Evolutionary conservation across 2,888 invertebrate species (phyloP).

Genomic region (Brachypterus glaber): DNA sequence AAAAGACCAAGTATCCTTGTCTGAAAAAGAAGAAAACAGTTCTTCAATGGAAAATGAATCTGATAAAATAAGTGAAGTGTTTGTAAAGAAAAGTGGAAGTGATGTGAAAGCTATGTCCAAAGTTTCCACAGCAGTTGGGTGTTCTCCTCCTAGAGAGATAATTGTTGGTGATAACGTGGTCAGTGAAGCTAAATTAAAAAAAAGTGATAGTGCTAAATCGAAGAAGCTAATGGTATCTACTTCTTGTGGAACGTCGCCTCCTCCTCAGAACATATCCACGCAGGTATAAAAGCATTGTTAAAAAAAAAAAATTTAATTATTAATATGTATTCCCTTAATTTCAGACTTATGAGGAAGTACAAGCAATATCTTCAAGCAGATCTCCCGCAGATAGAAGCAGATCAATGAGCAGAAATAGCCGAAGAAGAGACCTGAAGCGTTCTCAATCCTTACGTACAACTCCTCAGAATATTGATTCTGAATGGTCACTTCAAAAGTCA

Average conservation of each 20-base stretch:
- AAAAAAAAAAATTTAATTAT: background rate
- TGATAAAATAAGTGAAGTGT: constrained; percentile 19
- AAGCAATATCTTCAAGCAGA: constrained; percentile 17
- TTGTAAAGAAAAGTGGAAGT: constrained; percentile 17
- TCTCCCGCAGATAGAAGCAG: constrained; percentile 21
- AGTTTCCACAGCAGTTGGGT: constrained; percentile 53
- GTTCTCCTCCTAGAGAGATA: constrained; percentile 50
- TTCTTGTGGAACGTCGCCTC: constrained; percentile 75
- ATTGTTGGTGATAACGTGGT: constrained; percentile 16
- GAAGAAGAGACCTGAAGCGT: constrained; percentile 30
- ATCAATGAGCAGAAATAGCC: constrained; percentile 26
- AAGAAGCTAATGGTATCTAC: constrained; percentile 29
- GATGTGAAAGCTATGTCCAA: constrained; percentile 26
- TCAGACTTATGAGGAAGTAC: constrained; percentile 48
- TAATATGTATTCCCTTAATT: constrained; percentile 20
- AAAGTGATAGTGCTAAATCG: constrained; percentile 12
- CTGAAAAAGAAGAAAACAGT: constrained; percentile 17
- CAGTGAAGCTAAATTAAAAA: constrained; percentile 11
- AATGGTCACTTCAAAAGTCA: constrained; percentile 48
- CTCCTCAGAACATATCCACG: constrained; percentile 78
- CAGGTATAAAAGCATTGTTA: constrained; percentile 43
- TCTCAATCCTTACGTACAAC: constrained; percentile 35
- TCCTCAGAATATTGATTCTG: constrained; percentile 27
- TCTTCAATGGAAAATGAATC: constrained; percentile 22
- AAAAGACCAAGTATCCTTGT: constrained; percentile 25